Conservation (phyloP, 2,797 vertebrate genomes). For the Uromys caudimaculatus region DNA sequence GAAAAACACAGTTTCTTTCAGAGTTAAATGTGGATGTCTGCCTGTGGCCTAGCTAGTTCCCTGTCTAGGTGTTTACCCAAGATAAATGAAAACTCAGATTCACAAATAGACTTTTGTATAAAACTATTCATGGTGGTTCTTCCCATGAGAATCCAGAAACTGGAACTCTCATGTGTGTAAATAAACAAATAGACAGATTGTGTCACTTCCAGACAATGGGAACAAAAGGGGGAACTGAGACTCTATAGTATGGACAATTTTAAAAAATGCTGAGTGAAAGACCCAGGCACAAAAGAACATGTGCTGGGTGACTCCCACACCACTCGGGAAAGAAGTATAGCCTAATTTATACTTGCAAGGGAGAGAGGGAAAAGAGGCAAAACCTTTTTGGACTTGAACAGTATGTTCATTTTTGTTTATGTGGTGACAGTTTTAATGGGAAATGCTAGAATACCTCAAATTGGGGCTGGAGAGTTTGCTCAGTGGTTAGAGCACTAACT, state of each 20-base stretch:
- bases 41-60: background rate
- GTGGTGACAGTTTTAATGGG: background rate
- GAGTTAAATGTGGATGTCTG: background rate
- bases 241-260: background rate
- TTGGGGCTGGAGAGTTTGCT: background rate
- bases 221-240: background rate
- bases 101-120: background rate
- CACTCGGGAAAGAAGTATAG: background rate
- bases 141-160: background rate
- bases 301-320: background rate
- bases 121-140: background rate
- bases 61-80: background rate
- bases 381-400: background rate
- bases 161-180: background rate
- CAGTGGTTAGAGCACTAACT: background rate
- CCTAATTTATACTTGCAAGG: background rate
- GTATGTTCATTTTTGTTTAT: background rate
- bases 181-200: background rate
- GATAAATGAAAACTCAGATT: background rate
- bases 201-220: too few relatives aligned
- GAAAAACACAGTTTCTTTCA: background rate
- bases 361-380: background rate
- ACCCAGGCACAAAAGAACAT: background rate
- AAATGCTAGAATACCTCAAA: background rate
- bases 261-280: background rate